Evolutionary conservation across 2,888 invertebrate genomes (phyloP).

Genomic region (Agonum fuliginosum): DNA sequence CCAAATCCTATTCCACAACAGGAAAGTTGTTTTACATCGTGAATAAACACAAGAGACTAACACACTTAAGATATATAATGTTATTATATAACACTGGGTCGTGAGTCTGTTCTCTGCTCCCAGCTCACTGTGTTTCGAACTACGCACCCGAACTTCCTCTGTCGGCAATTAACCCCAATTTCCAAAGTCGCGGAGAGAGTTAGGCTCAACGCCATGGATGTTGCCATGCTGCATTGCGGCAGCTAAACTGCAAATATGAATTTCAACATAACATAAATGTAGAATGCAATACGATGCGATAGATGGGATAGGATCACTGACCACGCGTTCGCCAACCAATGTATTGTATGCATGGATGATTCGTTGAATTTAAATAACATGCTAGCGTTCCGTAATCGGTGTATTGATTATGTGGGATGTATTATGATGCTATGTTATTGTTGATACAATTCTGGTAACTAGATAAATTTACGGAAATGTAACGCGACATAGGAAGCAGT

Average conservation of each 20-base stretch:
- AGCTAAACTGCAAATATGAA: slow-evolving; percentile 51
- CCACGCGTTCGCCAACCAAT: no score
- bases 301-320: slow-evolving; percentile 5
- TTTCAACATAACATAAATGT: not conserved
- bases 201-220: not conserved
- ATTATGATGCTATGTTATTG: slow-evolving; percentile 21
- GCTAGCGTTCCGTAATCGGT: slow-evolving; percentile 2
- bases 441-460: slow-evolving; percentile 20
- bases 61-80: slow-evolving; percentile 53
- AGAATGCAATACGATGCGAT: slow-evolving; percentile 10
- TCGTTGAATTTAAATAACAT: slow-evolving; percentile 22
- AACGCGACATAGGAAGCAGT: not conserved
- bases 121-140: slow-evolving; percentile 16
- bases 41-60: slow-evolving; percentile 50
- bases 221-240: slow-evolving; percentile 51
- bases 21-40: slow-evolving; percentile 32
- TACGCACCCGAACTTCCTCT: slow-evolving; percentile 49
- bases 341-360: not conserved
- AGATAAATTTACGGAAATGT: slow-evolving; percentile 4
- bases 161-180: slow-evolving; percentile 52
- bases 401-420: slow-evolving; percentile 41
- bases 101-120: no score
- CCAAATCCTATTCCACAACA: slow-evolving; percentile 1
- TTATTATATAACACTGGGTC: slow-evolving; percentile 45
- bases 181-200: slow-evolving; percentile 13